phyloP scores from a whole-genome alignment of 2,113 vertebrate species.

The Alethe diademata region DNA sequence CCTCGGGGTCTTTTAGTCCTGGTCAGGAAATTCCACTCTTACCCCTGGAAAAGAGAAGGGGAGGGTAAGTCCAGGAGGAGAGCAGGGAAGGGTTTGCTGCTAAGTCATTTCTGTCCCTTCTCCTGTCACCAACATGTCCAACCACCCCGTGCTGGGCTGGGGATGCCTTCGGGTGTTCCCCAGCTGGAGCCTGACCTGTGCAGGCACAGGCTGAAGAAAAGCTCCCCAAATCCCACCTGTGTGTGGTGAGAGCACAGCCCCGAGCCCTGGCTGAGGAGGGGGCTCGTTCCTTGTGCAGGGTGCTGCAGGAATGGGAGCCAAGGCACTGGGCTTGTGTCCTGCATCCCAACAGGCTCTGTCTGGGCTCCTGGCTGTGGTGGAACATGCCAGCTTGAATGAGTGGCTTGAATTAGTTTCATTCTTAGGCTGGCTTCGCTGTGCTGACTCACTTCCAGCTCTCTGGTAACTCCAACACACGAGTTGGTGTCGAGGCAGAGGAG shows the following conservation, averaged over 20 bases:
- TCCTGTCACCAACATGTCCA: accelerated
- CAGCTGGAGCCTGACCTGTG: background rate
- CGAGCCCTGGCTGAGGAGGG: accelerated
- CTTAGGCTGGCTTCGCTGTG: slow-evolving; percentile 4
- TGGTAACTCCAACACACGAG: background rate
- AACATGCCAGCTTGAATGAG: background rate
- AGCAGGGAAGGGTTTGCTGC: background rate
- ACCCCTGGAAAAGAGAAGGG: background rate
- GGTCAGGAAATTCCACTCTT: background rate
- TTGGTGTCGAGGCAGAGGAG: background rate
- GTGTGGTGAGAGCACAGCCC: background rate
- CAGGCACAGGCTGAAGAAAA: background rate
- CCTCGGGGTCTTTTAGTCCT: background rate
- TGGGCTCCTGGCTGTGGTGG: background rate
- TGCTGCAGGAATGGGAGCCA: background rate
- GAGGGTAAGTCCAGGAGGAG: background rate
- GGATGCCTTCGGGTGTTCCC: background rate
- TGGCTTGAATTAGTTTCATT: background rate
- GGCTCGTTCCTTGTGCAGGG: accelerated
- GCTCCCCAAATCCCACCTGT: background rate
- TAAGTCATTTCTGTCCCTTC: background rate
- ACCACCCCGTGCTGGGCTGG: background rate
- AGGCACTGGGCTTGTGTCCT: background rate
- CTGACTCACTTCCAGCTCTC: slow-evolving; percentile 57
- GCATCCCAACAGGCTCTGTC: background rate